Conservation (phyloP, 2,113 vertebrate species). For the Sinocyclocheilus rhinocerous region DNA sequence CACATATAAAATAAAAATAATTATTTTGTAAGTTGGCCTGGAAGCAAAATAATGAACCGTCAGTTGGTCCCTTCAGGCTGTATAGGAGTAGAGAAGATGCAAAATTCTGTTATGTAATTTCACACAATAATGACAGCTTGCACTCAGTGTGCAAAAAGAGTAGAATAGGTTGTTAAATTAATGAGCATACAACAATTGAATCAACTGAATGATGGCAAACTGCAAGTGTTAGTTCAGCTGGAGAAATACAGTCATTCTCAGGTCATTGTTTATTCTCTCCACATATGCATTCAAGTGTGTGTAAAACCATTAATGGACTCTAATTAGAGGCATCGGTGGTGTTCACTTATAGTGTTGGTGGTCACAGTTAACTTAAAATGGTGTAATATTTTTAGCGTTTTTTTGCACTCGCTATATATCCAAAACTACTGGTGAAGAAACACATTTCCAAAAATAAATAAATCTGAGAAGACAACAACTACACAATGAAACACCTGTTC, state of each 20-base stretch:
- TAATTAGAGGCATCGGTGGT: neutral
- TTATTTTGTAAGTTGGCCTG: neutral
- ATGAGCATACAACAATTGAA: neutral
- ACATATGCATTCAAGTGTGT: too few species aligned
- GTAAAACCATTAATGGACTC: neutral
- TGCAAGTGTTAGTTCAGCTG: too few species aligned
- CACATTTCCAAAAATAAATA: too few species aligned
- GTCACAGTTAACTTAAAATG: neutral
- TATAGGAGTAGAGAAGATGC: neutral
- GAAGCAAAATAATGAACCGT: neutral
- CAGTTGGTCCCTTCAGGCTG: neutral
- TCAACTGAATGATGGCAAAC: too few species aligned
- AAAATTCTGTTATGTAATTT: neutral
- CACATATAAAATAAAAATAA: neutral
- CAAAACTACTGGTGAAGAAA: too few species aligned
- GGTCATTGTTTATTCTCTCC: too few species aligned
- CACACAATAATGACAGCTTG: neutral
- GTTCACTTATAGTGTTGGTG: neutral
- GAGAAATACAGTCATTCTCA: too few species aligned
- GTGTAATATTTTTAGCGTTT: neutral
- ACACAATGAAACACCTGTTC: neutral
- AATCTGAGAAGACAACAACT: neutral
- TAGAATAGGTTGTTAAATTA: neutral
- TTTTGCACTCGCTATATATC: too few species aligned
- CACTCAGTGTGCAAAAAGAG: neutral